Percentiles rank a stretch among this genome's conserved stretches.
These are phyloP conservation scores for Microcebus ravelobensis DNA, from an alignment of 2,113 vertebrate genomes.

Conservation along the genomic window DNA sequence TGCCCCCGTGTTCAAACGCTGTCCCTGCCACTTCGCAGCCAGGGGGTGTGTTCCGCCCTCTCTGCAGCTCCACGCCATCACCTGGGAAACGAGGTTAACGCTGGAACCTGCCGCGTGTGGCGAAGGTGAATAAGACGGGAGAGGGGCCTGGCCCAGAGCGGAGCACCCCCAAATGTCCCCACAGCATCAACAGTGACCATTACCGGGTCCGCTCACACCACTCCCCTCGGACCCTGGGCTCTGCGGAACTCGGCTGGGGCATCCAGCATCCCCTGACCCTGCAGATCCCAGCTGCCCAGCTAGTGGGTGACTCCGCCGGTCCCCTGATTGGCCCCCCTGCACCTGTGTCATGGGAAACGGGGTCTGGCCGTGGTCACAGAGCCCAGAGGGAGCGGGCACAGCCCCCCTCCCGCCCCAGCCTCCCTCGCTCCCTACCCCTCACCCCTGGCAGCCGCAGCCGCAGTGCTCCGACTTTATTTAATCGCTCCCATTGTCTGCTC, in stretches of 20 bases:
- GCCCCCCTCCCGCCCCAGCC: accelerated
- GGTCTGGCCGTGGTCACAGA: not conserved
- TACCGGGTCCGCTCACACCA: accelerated
- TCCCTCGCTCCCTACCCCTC: not conserved
- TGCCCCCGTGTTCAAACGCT: not conserved
- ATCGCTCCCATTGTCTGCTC: conserved; percentile 19
- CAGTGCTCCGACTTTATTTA: not conserved
- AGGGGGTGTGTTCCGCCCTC: not conserved
- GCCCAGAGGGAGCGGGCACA: not conserved
- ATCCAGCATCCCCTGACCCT: accelerated
- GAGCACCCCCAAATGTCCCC: not conserved
- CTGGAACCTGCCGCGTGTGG: not conserved
- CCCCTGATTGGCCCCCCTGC: not conserved
- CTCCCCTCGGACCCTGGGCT: accelerated
- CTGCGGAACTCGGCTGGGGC: not conserved
- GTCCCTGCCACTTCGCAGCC: not conserved
- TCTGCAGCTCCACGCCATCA: not conserved
- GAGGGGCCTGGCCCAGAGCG: not conserved
- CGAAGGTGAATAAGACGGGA: not conserved
- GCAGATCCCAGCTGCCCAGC: not conserved
- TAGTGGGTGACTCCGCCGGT: accelerated
- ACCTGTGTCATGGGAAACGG: accelerated
- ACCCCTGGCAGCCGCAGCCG: not conserved
- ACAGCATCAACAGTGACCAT: accelerated
- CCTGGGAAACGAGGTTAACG: not conserved